A percentile compares a stretch with the other conserved stretches of the same genome.
Evolutionary conservation across 30 jellyfish, hydroid and myxozoan species (phyloP).

Genomic region (Rhopilema esculentum): DNA sequence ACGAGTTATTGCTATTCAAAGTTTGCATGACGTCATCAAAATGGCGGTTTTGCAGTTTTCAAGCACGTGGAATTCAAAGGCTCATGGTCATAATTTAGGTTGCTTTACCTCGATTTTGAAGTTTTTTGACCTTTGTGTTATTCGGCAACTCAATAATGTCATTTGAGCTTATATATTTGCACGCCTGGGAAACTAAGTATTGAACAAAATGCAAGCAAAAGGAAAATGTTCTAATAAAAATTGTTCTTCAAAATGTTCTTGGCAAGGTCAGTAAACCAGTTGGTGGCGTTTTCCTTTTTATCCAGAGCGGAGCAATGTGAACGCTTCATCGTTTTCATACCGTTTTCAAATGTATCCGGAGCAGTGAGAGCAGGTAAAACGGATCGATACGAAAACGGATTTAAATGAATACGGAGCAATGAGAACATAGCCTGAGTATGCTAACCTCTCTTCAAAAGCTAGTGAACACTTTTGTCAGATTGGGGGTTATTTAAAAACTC

Average conservation of each 20-base stretch:
- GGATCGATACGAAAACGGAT: neutral
- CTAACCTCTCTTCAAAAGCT: neutral
- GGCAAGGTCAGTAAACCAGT: neutral
- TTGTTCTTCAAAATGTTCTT: neutral
- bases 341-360: neutral
- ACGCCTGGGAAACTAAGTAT: neutral
- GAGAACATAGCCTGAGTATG: neutral
- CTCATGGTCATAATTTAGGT: neutral
- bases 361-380: neutral
- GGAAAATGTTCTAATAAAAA: neutral
- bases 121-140: neutral
- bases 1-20: neutral
- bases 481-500: neutral
- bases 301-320: neutral
- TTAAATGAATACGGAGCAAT: neutral
- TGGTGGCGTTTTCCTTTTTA: neutral
- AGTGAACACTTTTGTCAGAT: neutral
- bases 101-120: neutral
- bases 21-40: conserved; percentile 16
- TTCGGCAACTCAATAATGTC: neutral
- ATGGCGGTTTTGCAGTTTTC: conserved; percentile 9
- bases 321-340: neutral
- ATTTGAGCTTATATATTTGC: neutral
- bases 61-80: neutral
- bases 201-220: neutral